Base-by-base conservation (phyloP, 2,888 invertebrate genomes). In the Sycophila texana region DNA sequence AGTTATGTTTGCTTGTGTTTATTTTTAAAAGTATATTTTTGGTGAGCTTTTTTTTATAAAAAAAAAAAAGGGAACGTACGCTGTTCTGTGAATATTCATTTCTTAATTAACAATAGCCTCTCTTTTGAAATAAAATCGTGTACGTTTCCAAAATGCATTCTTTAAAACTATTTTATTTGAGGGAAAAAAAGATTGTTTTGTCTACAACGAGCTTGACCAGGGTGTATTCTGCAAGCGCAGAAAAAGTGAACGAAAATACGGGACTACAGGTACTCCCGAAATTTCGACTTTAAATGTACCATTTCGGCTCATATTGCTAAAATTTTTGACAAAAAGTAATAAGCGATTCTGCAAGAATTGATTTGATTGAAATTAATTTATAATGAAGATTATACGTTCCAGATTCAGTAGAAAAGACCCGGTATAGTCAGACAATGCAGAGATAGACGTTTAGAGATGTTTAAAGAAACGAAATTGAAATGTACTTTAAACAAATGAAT, bases 251-350 rank as follows among this genome's bases (percentile, higher is more conserved):
- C 51, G 51, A 71, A 53, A 49, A 74, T 71, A 18, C 30, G 58
- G 49, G 51, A 30, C 65, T 58, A 12, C 14, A 20, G 39, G 74
- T 26, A 16, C 1, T 39, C 7, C 16, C 49, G 18, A 30, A 22
- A 66, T 74, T 77, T 77, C 49, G 77, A 58, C 66, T 71, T 47
- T 14, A 47, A 58, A 77, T 57, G 68, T 73, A 53, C 67, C 70
- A 65, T 47, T 71, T 49, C 14, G 18, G 57, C 74, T 71, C 74
- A 65, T 70, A 79, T 70, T 70, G 18, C 22, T 20, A 57, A 30
- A 2, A 14, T 26, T 78, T 78, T 78, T 57, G 63, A 78, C 79
- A 72, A 20, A 47, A 39, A 63, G 67, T 73, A 74, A 63, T 39
- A 39, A 39, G 5, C 4, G 39, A 7, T 39, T 39, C 7, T 39